Percentiles rank a stretch among this genome's conserved stretches.
Evolutionary conservation across 2,113 vertebrate species (phyloP).

Genomic region (Onychostruthus taczanowskii): DNA sequence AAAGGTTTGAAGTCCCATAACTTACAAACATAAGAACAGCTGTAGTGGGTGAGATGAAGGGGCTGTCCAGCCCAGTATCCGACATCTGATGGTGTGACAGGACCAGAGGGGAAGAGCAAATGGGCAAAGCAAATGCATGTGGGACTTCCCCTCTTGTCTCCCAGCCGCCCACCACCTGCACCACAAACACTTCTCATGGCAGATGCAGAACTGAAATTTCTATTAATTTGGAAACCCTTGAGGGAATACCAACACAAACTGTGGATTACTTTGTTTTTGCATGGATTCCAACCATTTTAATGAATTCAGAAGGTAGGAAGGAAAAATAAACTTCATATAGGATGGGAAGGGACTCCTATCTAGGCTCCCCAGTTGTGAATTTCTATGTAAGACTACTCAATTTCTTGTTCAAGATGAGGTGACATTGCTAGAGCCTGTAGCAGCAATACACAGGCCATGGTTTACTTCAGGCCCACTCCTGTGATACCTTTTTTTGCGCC

Average conservation of each 20-base stretch:
- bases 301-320: not conserved
- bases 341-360: not conserved
- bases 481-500: not conserved
- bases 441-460: not conserved
- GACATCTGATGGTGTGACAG: not conserved
- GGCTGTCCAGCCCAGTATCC: not conserved
- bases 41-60: not conserved
- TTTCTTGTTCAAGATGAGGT: not conserved
- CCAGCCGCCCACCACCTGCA: not conserved
- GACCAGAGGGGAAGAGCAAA: not conserved
- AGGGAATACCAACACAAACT: not conserved
- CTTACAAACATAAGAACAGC: slow-evolving; percentile 18
- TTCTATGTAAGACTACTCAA: not conserved
- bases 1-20: slow-evolving; percentile 7
- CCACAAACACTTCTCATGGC: not conserved
- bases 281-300: not conserved
- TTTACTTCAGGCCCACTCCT: not conserved
- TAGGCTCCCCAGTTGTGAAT: not conserved
- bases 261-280: not conserved
- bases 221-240: not conserved
- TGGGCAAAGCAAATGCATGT: not conserved
- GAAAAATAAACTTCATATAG: not conserved
- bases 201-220: not conserved
- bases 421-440: not conserved
- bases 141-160: not conserved